phyloP scores from a whole-genome alignment of 2,888 invertebrate genomes.

The Matsumyia berberina region DNA sequence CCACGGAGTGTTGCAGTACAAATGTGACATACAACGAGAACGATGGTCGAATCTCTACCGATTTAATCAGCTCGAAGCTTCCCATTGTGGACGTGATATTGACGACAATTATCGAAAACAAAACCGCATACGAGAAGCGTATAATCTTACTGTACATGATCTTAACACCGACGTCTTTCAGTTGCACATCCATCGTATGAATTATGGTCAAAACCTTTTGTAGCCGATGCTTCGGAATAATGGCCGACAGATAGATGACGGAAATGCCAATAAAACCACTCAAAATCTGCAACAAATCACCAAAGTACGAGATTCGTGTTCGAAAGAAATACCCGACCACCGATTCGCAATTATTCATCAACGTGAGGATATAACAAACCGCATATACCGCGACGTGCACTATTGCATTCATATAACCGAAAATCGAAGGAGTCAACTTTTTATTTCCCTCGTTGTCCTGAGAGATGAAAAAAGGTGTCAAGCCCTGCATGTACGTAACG shows the following conservation, averaged over 20 bases:
- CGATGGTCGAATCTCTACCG: conserved; percentile 79
- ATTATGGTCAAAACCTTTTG: conserved; percentile 80
- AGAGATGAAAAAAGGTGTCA: conserved; percentile 81
- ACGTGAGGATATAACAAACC: conserved; percentile 80
- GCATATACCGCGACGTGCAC: conserved; percentile 79
- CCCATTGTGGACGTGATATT: conserved; percentile 80
- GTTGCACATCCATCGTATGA: conserved; percentile 80
- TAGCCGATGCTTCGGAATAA: conserved; percentile 80
- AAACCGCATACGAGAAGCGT: conserved; percentile 79
- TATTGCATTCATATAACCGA: conserved; percentile 81
- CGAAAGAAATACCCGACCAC: conserved; percentile 83
- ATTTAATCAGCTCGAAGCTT: conserved; percentile 80
- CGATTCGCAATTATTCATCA: conserved; percentile 81
- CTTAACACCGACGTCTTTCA: conserved; percentile 81
- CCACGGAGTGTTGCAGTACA: conserved; percentile 81
- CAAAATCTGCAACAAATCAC: conserved; percentile 82
- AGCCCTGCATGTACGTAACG: conserved; percentile 80
- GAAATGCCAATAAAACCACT: conserved; percentile 82
- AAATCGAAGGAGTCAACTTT: conserved; percentile 79
- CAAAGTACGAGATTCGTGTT: conserved; percentile 81
- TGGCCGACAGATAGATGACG: conserved; percentile 81
- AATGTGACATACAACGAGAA: conserved; percentile 81
- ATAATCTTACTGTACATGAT: conserved; percentile 82
- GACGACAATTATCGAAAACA: conserved; percentile 79
- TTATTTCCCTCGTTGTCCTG: conserved; percentile 75